Base-by-base conservation (phyloP, 2,888 invertebrate genomes). In the Oeneis ivallda region DNA sequence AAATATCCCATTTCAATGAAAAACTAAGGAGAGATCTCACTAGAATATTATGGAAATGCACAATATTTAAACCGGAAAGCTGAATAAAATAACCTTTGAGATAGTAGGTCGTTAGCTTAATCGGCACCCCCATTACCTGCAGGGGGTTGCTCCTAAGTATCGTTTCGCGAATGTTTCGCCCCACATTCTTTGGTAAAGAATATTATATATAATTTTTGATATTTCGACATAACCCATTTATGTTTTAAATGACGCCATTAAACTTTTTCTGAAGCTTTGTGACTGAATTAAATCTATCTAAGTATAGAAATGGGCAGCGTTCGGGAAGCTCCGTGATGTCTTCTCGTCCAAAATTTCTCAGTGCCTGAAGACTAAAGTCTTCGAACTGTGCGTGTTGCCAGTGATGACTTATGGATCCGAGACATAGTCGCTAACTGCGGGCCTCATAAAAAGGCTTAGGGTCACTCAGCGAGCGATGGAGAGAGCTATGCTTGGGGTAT, bases 71-170 rank as follows among this genome's bases (percentile, higher is more conserved):
- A 67, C 60, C 56, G 59, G 60, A 67, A 58, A 67, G 64, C 65
- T 69, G 65, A 67, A 69, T 65, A 67, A 70, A 65, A 65, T 62
- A 70, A 61, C 64, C 63, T 70, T 61, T 58, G 63, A 65, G 65
- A 65, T 65, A 67, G 62, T 26, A 45, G 61, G 68, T 66, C 70
- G 68, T 70, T 70, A 66, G 66, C 68, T 64, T 68, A 68, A 70
- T 70, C 70, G 68, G 66, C 56, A 64, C 63, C 64, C 45, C 64
- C 70, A 70, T 70, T 65, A 66, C 69, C 68, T 69, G 65, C 69
- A 69, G 64, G 62, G 56, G 59, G 60, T 39, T 60, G 62, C 64
- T 66, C 52, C 65, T 66, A 64, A 70, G 65, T 62, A 64, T 58
- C 53, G 64, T 59, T 59, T 69, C 54, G 62, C 45, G 53, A 64